Conservation (phyloP, 2,888 invertebrate species). For the Seira ritae region DNA sequence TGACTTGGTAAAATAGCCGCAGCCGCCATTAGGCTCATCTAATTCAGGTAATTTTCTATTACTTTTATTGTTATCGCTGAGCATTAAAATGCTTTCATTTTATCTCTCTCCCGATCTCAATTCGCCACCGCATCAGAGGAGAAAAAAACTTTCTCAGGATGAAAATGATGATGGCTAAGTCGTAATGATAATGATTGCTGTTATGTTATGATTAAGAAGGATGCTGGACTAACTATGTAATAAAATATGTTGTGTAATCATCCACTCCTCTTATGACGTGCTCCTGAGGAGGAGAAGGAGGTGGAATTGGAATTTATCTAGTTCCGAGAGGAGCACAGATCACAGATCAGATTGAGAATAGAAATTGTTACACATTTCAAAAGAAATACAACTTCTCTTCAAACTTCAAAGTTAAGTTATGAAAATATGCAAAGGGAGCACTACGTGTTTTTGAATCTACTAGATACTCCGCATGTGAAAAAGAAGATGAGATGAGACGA, state of each 20-base stretch:
- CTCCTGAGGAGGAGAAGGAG: too few species aligned
- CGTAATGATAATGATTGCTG: background rate
- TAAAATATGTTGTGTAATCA: background rate
- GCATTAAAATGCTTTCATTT: conserved; percentile 17
- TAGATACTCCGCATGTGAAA: background rate
- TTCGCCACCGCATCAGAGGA: background rate
- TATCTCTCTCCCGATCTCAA: too few species aligned
- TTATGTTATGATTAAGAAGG: background rate
- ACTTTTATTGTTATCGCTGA: conserved; percentile 21
- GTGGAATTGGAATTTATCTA: too few species aligned
- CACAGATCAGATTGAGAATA: too few species aligned
- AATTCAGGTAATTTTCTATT: conserved; percentile 9
- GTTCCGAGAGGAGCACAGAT: too few species aligned
- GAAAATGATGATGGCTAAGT: background rate
- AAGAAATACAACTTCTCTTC: too few species aligned
- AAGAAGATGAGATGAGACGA: background rate
- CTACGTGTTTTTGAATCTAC: background rate
- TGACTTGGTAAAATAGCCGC: background rate
- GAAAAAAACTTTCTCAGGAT: background rate
- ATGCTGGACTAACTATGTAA: background rate
- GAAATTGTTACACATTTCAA: too few species aligned
- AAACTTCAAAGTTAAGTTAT: too few species aligned
- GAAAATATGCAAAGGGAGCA: too few species aligned
- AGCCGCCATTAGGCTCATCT: conserved; percentile 4
- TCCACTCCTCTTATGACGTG: too few species aligned